phyloP scores from a whole-genome alignment of 2,797 vertebrate species.

The Lagodon rhomboides region DNA sequence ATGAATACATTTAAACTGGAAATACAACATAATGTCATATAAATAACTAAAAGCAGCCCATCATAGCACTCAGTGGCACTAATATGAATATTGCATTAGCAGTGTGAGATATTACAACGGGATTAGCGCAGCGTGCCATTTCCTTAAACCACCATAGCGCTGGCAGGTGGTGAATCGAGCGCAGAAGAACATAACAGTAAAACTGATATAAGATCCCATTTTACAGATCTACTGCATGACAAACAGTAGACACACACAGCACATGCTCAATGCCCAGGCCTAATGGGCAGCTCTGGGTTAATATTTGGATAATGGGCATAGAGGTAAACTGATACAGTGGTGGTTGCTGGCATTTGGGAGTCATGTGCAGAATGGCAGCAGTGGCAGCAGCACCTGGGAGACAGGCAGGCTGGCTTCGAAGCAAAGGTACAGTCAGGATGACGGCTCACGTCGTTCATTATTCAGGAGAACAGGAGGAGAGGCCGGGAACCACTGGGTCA shows the following conservation, averaged over 20 bases:
- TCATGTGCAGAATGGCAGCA: slow-evolving; percentile 50
- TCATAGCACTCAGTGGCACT: slow-evolving; percentile 4
- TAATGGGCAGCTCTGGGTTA: not conserved
- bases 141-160: not conserved
- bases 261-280: too few relatives aligned
- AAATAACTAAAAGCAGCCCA: slow-evolving; percentile 11
- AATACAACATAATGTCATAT: not conserved
- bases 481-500: slow-evolving; percentile 69
- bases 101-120: slow-evolving; percentile 24
- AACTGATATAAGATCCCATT: not conserved
- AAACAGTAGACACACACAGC: not conserved
- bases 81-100: slow-evolving; percentile 47
- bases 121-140: slow-evolving; percentile 2
- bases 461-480: slow-evolving; percentile 84
- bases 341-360: slow-evolving; percentile 27
- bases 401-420: slow-evolving; percentile 58
- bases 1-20: not conserved
- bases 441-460: slow-evolving; percentile 75
- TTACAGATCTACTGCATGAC: not conserved
- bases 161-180: not conserved
- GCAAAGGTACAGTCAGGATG: slow-evolving; percentile 55
- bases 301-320: slow-evolving; percentile 33
- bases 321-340: slow-evolving; percentile 55
- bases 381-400: slow-evolving; percentile 58
- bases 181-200: not conserved